Conservation (phyloP, 2,888 invertebrate species). For the Drosophila robusta region DNA sequence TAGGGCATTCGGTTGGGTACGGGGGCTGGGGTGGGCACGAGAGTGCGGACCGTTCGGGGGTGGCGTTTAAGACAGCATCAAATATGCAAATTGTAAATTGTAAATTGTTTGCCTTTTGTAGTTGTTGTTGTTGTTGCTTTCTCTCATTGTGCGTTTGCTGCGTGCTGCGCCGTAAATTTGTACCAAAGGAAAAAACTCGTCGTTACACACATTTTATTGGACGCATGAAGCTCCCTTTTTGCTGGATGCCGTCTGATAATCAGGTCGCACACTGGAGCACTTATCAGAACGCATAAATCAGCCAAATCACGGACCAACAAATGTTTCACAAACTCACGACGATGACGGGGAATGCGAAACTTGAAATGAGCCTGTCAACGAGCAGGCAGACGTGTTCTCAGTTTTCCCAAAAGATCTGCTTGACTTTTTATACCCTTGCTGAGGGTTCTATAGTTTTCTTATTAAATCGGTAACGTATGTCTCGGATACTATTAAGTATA, state of each 20-base stretch:
- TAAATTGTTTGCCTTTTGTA: constrained; percentile 37
- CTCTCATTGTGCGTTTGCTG: constrained; percentile 24
- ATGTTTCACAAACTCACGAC: constrained; percentile 59
- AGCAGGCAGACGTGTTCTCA: constrained; percentile 11
- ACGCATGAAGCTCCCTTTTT: constrained; percentile 39
- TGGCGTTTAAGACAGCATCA: constrained; percentile 58
- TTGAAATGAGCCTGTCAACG: neutral
- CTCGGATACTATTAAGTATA: no score
- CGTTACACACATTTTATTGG: constrained; percentile 56
- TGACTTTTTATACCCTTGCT: neutral
- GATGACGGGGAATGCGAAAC: neutral
- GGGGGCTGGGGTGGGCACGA: neutral
- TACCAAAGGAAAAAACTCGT: constrained; percentile 17
- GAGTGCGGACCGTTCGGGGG: constrained; percentile 17
- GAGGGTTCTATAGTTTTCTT: neutral
- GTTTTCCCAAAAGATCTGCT: no score
- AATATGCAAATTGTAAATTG: constrained; percentile 75
- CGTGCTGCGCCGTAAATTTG: constrained; percentile 42
- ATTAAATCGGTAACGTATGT: no score
- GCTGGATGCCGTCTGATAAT: constrained; percentile 49
- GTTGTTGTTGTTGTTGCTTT: constrained; percentile 25
- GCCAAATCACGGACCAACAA: constrained; percentile 75
- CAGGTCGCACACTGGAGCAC: constrained; percentile 55
- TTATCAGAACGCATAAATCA: constrained; percentile 76
- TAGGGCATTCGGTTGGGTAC: constrained; percentile 11